A percentile compares a stretch with the other conserved stretches of the same genome.
Evolutionary conservation across 2,797 vertebrate genomes (phyloP).

Genomic region (Diglossa cyanea): DNA sequence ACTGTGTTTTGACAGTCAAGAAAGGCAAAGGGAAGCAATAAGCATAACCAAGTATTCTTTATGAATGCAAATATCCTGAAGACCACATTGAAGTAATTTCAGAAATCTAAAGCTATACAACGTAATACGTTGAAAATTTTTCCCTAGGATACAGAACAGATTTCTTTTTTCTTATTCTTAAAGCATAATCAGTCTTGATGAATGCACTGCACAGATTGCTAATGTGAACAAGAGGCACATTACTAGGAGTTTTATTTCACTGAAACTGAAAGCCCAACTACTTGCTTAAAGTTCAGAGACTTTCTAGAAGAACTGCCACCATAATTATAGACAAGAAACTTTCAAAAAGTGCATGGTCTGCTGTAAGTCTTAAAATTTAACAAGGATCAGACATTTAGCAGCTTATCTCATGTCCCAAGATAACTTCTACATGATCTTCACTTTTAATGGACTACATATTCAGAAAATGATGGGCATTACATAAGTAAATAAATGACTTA

Average conservation of each 20-base stretch:
- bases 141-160: not conserved
- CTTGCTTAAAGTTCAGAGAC: not conserved
- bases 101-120: slow-evolving; percentile 50
- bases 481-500: not conserved
- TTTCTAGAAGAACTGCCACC: not conserved
- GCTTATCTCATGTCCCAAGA: not conserved
- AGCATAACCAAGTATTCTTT: slow-evolving; percentile 69
- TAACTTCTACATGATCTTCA: not conserved
- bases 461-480: not conserved
- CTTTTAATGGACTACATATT: not conserved
- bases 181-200: not conserved
- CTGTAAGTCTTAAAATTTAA: not conserved
- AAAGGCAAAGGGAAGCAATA: slow-evolving; percentile 60
- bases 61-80: slow-evolving; percentile 69
- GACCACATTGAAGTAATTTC: slow-evolving; percentile 68
- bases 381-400: not conserved
- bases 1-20: slow-evolving; percentile 73
- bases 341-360: not conserved
- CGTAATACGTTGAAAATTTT: not conserved
- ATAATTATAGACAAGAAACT: not conserved
- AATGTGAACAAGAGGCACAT: not conserved
- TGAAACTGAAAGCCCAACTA: not conserved
- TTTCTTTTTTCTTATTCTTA: slow-evolving; percentile 12
- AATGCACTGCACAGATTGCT: not conserved
- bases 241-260: not conserved